Base-by-base conservation (phyloP, 2,888 invertebrate genomes). In the Rhingia rostrata region DNA sequence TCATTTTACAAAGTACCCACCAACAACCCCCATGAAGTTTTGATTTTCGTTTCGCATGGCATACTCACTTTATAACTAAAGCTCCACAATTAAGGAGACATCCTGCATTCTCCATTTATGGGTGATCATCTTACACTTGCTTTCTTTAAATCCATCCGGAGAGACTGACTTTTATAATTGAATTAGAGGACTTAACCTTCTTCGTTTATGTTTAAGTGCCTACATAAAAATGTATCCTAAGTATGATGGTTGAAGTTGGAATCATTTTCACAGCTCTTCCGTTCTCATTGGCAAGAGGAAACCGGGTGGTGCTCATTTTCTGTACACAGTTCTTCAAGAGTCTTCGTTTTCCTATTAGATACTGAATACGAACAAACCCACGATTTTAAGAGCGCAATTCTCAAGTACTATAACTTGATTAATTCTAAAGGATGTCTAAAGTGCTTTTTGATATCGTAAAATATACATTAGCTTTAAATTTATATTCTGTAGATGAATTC, bases 321-420 rank as follows among this genome's bases (percentile, higher is more conserved):
- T 6, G n/a, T 45, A 45, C 12, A 45, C 6, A 5, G 43, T 12
- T 45, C 43, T 45, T 1, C 22, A 22, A 22, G n/a, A n/a, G 43
- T 45, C 43, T 12, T 45, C 6, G 43, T n/a, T n/a, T 45, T 45
- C 12, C 6, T 45, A 6, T 30, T 9, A 12, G 4, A 22, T 66
- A 51, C 49, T 12, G 66, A 75, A 60, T 43, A 51, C 43, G 22
- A 60, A 58, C 58, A 58, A 51, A 58, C 66, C 58, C 75, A 41
- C 22, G 58, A 49, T 66, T 74, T 66, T 66, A 74, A 75, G 66
- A 67, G 75, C 56, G 58, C 66, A 75, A 75, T 75, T 75, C 49
- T 66, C 75, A 56, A 75, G 75, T 75, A 75, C 75, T 75, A 75
- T 75, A 66, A 75, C 75, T 75, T 75, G 75, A 75, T 75, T 75